Base-by-base conservation (phyloP, 2,888 invertebrate species). In the Altica lythri region DNA sequence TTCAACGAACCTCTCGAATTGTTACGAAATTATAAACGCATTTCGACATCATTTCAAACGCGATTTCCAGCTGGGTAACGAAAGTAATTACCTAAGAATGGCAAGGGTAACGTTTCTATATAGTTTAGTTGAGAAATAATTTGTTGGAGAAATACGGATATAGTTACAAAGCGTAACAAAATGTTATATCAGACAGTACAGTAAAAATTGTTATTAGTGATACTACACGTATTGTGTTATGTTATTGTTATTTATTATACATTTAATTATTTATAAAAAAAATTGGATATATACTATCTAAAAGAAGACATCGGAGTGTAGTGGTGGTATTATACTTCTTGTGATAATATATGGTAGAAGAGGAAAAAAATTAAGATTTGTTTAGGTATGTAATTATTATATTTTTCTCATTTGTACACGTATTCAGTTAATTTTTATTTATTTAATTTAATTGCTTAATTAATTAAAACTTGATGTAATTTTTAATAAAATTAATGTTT, bases 81-180 rank as follows among this genome's bases (percentile, higher is more conserved):
- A 34, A 34, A 34, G 16, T 34, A 34, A 34, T 34, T 34, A 34
- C 34, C 34, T 8, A 14, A 34, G 2, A 34, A 32, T 8, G 2
- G 34, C 16, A 34, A 34, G 16, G 34, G 34, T 34, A 34, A 34
- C 34, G 30, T 32, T 27, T 12, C 34, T 10, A 16, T n/a, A 16
- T 12, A 16, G 12, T 8, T 34, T 16, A n/a, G n/a, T 34, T 34
- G 34, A 34, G 34, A 10, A 32, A 32, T 13, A 13, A 8, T 5
- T 12, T 29, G 29, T 12, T 12, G 8, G 30, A 32, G 30, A 32
- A 34, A 34, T 34, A 34, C 34, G 34, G 34, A 34, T 34, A 34
- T 34, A 14, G 16, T 34, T 34, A 34, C 16, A 34, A 9, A 34
- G 16, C 34, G 34, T 34, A 34, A 34, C 34, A 34, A 34, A 34